Evolutionary conservation across 1,140 invertebrate species (phyloP), one percentile per base, ranked within the genome.

Genomic region (Rhynchophorus ferrugineus): DNA sequence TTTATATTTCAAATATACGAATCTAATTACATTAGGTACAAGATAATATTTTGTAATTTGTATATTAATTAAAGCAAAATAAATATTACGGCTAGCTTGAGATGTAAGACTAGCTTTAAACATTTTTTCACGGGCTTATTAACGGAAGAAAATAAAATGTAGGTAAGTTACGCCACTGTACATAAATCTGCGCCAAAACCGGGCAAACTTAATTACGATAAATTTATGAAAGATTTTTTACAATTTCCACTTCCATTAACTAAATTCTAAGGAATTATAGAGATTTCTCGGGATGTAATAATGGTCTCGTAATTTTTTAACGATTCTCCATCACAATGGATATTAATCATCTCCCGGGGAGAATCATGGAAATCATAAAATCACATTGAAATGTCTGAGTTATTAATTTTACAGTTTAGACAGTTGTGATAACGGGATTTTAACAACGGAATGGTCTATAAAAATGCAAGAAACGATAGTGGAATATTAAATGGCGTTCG

Each of bases 201-300:
- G 16, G 17, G 5, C 18, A 38, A 38, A 38, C 37, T 38, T 38
- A 14, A 38, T 38, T 38, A 38, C 37, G 37, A 38, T 38, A 19
- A 19, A 38, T 38, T 38, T 38, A 38, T 19, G 37, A 38, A 11
- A 29, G 37, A 38, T 38, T 38, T 38, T 38, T 38, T 38, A 38
- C 37, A 38, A 38, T 38, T 38, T 38, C 37, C 13, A 6, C 18
- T 19, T 19, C 37, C 37, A 38, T 38, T 38, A 38, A 38, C 37
- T 38, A 38, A 38, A 38, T 13, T 38, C 37, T 38, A 13, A 38
- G 37, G 13, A 38, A 38, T 38, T 38, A 38, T 38, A 29, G 24
- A 29, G 37, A 38, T 38, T 38, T 38, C 37, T 38, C 37, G 37
- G 17, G 13, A 38, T 13, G 37, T 38, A 38, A 38, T 38, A 38